Conservation (phyloP, 53 echinoderm and acorn worm genomes). For the Echinometra lucunter region DNA sequence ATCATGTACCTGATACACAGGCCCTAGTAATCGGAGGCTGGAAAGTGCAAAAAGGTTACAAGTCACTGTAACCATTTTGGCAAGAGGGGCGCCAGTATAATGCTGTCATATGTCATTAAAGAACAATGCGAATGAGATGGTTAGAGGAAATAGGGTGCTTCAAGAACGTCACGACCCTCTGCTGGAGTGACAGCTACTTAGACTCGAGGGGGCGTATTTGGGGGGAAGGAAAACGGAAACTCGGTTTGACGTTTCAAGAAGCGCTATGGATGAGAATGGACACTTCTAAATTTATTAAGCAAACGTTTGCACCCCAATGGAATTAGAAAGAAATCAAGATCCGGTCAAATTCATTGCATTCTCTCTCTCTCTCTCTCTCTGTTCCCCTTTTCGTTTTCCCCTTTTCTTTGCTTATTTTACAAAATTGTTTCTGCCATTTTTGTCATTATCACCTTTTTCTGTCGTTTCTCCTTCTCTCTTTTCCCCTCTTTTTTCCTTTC, state of each 20-base stretch:
- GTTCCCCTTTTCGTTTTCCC: background rate
- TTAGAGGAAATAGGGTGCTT: background rate
- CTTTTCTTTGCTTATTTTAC: background rate
- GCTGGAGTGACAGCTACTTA: conserved; percentile 42
- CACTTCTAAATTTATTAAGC: conserved; percentile 6
- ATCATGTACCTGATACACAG: background rate
- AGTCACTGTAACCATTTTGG: conserved; percentile 28
- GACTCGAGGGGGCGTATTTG: conserved; percentile 31
- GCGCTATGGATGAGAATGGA: background rate
- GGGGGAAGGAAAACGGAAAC: conserved; percentile 18
- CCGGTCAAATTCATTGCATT: background rate
- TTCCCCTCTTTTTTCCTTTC: too few relatives aligned
- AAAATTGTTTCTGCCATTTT: background rate
- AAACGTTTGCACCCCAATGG: background rate
- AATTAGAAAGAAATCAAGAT: background rate
- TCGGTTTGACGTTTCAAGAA: background rate
- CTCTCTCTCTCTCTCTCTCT: background rate
- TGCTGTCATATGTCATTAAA: conserved; percentile 21
- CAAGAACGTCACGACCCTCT: background rate
- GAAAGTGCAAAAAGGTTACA: conserved; percentile 35
- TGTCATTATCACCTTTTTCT: background rate
- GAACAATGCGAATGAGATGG: conserved; percentile 28
- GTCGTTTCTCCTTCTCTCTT: background rate
- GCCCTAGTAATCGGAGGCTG: background rate
- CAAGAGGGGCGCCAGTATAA: conserved; percentile 41